A percentile compares a stretch with the other conserved stretches of the same genome.
phyloP scores from a whole-genome alignment of 2,113 vertebrate genomes.

The Galemys pyrenaicus region DNA sequence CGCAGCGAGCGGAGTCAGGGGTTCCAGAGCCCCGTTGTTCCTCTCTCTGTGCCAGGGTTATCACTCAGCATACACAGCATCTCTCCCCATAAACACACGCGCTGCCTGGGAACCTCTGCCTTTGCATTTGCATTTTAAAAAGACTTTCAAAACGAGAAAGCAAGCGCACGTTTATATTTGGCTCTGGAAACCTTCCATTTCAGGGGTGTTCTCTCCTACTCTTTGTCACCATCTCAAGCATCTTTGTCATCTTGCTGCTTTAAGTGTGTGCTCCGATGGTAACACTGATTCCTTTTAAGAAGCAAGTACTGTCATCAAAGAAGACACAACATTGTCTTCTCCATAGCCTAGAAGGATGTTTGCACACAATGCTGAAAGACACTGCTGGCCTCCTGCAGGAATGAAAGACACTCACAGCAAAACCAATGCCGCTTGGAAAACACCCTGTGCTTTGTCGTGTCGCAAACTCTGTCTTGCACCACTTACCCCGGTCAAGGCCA shows the following conservation, averaged over 20 bases:
- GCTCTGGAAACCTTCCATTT: background rate
- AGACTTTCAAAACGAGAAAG: background rate
- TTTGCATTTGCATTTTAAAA: background rate
- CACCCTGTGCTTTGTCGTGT: slow-evolving; percentile 67
- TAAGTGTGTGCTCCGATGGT: background rate
- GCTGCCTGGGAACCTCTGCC: background rate
- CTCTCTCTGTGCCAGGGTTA: background rate
- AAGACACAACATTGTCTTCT: slow-evolving; percentile 33
- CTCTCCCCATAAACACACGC: background rate
- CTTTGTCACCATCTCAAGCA: background rate
- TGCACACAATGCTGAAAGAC: slow-evolving; percentile 27
- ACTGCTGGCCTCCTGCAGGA: slow-evolving; percentile 48
- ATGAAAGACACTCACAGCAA: slow-evolving; percentile 39
- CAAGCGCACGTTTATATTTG: slow-evolving; percentile 29
- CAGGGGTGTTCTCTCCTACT: background rate
- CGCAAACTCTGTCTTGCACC: slow-evolving; percentile 72
- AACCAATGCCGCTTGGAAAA: slow-evolving; percentile 67
- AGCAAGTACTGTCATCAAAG: background rate
- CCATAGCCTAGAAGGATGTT: slow-evolving; percentile 27
- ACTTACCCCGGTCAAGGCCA: slow-evolving; percentile 77
- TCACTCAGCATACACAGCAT: background rate
- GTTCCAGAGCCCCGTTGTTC: background rate
- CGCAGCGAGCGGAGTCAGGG: background rate
- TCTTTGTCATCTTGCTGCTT: background rate
- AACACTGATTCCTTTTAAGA: background rate